Evolutionary conservation across 2,888 invertebrate species (phyloP).

Genomic region (Spodoptera exigua): DNA sequence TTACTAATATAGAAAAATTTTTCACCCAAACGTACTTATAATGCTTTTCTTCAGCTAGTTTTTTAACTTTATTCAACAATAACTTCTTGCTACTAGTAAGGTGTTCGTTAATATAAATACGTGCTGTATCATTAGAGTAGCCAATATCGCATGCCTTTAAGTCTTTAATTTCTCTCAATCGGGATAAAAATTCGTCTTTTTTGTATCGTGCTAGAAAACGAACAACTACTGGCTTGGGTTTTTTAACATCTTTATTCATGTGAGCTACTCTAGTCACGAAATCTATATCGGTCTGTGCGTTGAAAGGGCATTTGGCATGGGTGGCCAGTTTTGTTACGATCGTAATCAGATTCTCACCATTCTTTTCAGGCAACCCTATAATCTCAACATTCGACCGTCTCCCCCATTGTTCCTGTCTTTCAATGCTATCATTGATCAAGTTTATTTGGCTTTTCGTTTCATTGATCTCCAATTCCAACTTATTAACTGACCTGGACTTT

Average conservation of each 20-base stretch:
- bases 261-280: conserved; percentile 6
- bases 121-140: background rate
- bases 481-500: background rate
- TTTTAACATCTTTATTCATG: background rate
- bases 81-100: background rate
- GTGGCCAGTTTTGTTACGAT: background rate
- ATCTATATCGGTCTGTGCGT: background rate
- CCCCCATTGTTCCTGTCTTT: background rate
- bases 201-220: conserved; percentile 2
- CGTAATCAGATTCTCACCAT: background rate
- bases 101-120: background rate
- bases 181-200: background rate
- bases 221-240: background rate
- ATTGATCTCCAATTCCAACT: background rate
- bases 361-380: conserved; percentile 1
- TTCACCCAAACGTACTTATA: conserved; percentile 2
- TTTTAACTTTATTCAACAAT: background rate
- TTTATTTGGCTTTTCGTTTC: background rate
- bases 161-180: conserved; percentile 1
- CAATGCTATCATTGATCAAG: background rate
- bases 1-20: background rate
- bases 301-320: background rate
- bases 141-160: conserved; percentile 1
- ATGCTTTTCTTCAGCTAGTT: background rate
- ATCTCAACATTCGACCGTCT: conserved; percentile 1